These are phyloP conservation scores for Poeciliopsis paucimaculata DNA, from an alignment of 2,797 vertebrate species.

Conservation along the genomic window DNA sequence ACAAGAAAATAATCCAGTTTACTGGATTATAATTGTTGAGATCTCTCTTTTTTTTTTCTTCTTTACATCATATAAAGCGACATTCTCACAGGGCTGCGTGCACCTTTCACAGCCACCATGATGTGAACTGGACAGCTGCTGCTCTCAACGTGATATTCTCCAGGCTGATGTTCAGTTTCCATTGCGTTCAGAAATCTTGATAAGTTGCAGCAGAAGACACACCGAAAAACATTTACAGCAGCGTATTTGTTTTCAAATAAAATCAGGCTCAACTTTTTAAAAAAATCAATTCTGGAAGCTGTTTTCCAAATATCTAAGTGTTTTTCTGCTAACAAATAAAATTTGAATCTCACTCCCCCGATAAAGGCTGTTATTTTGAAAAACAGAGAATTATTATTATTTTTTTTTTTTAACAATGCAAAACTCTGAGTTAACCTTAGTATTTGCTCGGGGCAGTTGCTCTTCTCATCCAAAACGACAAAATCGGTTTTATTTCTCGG, in stretches of 20 bases:
- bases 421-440: background rate
- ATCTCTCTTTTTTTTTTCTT: background rate
- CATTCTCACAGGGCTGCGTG: background rate
- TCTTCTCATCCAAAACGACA: background rate
- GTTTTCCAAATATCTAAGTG: background rate
- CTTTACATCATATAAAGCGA: background rate
- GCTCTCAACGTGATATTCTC: background rate
- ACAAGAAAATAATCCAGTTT: too few species aligned
- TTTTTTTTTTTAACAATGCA: background rate
- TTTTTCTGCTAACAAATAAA: background rate
- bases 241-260: background rate
- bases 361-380: background rate
- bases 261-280: background rate
- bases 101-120: background rate
- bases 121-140: background rate
- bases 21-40: too few species aligned
- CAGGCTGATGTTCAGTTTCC: background rate
- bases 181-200: background rate
- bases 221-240: background rate
- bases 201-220: background rate
- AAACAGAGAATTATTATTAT: background rate
- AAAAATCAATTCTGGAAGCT: background rate
- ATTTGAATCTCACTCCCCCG: background rate
- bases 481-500: background rate
- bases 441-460: background rate